Conservation (phyloP, 2,113 vertebrate species). For the Microcebus murinus region DNA sequence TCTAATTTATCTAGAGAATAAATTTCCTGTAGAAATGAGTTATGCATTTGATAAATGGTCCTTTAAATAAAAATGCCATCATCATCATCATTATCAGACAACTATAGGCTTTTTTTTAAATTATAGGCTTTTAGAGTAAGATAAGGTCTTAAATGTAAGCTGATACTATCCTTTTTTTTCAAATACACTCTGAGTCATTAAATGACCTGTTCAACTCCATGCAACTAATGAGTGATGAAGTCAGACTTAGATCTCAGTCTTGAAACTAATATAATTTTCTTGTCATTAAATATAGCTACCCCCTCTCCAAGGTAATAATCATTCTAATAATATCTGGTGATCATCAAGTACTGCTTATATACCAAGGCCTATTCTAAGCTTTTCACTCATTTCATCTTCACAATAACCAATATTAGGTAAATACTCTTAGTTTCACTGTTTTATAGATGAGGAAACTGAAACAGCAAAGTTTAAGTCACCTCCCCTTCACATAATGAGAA, state of each 20-base stretch:
- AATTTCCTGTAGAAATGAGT: not conserved
- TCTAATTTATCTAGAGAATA: constrained; percentile 1
- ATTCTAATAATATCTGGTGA: not conserved
- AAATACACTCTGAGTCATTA: not conserved
- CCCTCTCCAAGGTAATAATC: not conserved
- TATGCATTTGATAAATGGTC: not conserved
- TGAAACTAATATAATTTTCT: not conserved
- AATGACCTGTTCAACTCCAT: not conserved
- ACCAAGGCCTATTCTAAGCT: not conserved
- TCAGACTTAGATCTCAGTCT: not conserved
- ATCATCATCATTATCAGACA: not conserved
- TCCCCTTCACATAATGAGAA: not conserved
- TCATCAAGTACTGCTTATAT: not conserved
- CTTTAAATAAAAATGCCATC: not conserved
- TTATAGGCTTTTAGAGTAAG: not conserved
- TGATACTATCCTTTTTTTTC: not conserved
- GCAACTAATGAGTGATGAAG: not conserved
- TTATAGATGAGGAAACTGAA: not conserved
- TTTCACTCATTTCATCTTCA: not conserved
- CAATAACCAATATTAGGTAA: not conserved
- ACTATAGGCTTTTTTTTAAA: not conserved
- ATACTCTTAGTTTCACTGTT: not conserved
- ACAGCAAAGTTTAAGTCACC: not conserved
- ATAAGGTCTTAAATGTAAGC: not conserved
- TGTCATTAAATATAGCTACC: not conserved